Evolutionary conservation across 2,888 invertebrate genomes (phyloP).

Genomic region (Pollenia griseotomentosa): DNA sequence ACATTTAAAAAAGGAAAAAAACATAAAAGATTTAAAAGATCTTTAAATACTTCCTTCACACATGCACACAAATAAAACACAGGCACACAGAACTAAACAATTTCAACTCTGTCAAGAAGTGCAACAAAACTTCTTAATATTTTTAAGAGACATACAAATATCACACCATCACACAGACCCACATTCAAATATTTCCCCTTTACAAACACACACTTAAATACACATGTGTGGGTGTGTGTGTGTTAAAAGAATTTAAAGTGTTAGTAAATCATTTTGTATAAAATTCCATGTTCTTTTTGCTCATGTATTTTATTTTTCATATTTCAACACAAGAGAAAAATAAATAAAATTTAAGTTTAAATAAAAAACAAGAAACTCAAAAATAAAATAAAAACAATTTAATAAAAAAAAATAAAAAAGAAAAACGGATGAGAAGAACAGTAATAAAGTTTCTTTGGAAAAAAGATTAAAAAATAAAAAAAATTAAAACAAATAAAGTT

Average conservation of each 20-base stretch:
- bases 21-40: slow-evolving; percentile 51
- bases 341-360: slow-evolving; percentile 45
- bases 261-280: slow-evolving; percentile 52
- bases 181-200: neutral
- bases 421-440: slow-evolving; percentile 27
- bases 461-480: slow-evolving; percentile 19
- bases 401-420: slow-evolving; percentile 54
- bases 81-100: neutral
- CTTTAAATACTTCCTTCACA: slow-evolving; percentile 44
- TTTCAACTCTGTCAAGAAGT: neutral
- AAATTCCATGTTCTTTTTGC: neutral
- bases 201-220: neutral
- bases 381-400: slow-evolving; percentile 39
- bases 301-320: neutral
- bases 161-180: neutral
- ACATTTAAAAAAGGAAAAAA: slow-evolving; percentile 41
- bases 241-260: slow-evolving; percentile 39
- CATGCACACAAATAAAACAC: slow-evolving; percentile 19
- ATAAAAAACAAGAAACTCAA: neutral
- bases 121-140: slow-evolving; percentile 48
- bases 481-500: slow-evolving; percentile 33
- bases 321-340: slow-evolving; percentile 11
- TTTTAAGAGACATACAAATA: neutral
- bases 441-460: slow-evolving; percentile 44
- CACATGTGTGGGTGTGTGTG: slow-evolving; percentile 24